Base-by-base conservation (phyloP, 35 echinoderm and acorn worm species). In the Lytechinus pictus region DNA sequence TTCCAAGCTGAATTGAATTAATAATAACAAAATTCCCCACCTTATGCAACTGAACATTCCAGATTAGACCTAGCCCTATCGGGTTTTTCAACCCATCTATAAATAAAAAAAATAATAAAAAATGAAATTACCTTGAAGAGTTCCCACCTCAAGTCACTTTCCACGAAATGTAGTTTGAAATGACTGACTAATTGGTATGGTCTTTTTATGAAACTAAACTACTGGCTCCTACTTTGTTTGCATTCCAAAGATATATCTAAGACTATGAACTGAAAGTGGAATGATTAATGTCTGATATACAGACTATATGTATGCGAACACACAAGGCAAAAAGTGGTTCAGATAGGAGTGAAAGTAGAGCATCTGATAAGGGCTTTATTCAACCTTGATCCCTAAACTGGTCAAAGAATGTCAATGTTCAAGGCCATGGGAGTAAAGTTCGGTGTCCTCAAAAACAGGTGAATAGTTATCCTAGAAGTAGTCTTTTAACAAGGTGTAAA, bases 401-500 rank as follows among this genome's bases (percentile, higher is more conserved):
- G 16, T 24, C 66, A 79, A 79, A 79, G 66, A 79, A 79, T 79
- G 66, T 7, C 66, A 79, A 79, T n/a, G 19, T 79, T 79, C 66
- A 79, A 79, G 66, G 66, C 19, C 66, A 79, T 79, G 21, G 66
- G 66, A 44, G 66, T 79, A 79, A 79, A 79, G 66, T 79, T 79
- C 66, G n/a, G 66, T 79, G 66, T 79, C 66, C 66, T 79, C 4
- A 79, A 79, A 79, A 79, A 79, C 66, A 79, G 66, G 66, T 79
- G 66, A 79, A 79, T 79, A 79, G 66, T 16, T n/a, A n/a, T n/a
- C n/a, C n/a, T n/a, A n/a, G n/a, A n/a, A n/a, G 66, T 79, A 79
- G 66, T 79, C 21, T 79, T 24, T 16, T 16, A 4, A 16, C 66
- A 79, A 79, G 16, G 66, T 16, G 4, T 24, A n/a, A 3, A 79